Base-by-base conservation (phyloP, 1,140 invertebrate genomes). In the Zaprionus kolodkinae region DNA sequence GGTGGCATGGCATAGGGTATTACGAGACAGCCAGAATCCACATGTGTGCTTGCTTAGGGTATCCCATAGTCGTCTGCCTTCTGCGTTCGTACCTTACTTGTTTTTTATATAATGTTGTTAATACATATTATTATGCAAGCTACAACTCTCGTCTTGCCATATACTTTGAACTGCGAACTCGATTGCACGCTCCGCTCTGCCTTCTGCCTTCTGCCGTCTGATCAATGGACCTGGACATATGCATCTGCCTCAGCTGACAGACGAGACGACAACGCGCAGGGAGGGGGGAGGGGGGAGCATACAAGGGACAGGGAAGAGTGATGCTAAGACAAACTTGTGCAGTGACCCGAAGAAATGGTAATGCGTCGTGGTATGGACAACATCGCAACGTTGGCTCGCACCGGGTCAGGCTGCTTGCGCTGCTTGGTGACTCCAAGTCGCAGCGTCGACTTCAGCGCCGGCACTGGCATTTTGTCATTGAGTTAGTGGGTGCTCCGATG, bases 61-160 rank as follows among this genome's bases (percentile, higher is more conserved):
- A 50, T 50, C 17, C 12, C 3, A 12, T 4, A 10, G 11, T 12
- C 45, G 81, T 63, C 78, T 71, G 88, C 81, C 45, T 10, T 10
- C 17, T 50, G 2, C 21, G 21, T 21, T 21, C 21, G 17, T 87
- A 87, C 74, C 84, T 81, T 84, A 75, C 80, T 77, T 61, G 63
- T 77, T 87, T 91, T 27, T 87, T 91, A 87, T 91, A 91, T 91
- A 91, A 91, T 86, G 72, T 91, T 77, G 88, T 85, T 91, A 91
- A 91, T 91, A 91, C 88, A 91, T 91, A 91, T 91, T 91, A 91
- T 91, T 91, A 91, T 78, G 87, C 80, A 87, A 88, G 75, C 69
- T 54, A 15, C 62, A 48, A 72, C 35, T 40, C 61, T 65, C 57
- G 57, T 45, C 65, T 61, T 27, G 30, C 17, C 50, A 57, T 89